Percentiles rank a stretch among this genome's conserved stretches.
phyloP scores from a whole-genome alignment of 1,140 invertebrate genomes.

The Drosophila dunni region DNA sequence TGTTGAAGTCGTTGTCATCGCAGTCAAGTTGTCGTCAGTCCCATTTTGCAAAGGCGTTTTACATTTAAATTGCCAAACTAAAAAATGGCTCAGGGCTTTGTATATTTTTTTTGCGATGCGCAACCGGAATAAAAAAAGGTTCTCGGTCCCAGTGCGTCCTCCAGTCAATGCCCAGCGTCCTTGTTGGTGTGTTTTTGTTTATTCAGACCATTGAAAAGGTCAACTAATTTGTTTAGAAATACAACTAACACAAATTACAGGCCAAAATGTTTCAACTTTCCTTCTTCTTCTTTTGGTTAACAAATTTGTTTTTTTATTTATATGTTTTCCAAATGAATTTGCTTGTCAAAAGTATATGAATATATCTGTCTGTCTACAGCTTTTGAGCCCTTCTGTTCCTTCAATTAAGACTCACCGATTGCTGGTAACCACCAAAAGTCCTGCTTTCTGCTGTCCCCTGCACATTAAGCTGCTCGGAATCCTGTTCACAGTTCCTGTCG shows the following conservation, averaged over 20 bases:
- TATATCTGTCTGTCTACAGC: no score
- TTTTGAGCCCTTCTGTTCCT: no score
- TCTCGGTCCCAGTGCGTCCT: slow-evolving; percentile 30
- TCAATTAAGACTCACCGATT: slow-evolving; percentile 25
- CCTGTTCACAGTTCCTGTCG: slow-evolving; percentile 20
- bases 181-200: slow-evolving; percentile 45
- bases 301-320: background rate
- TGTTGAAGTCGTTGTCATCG: slow-evolving; percentile 14
- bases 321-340: slow-evolving; percentile 24
- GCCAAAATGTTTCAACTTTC: slow-evolving; percentile 42
- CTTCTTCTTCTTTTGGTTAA: slow-evolving; percentile 6
- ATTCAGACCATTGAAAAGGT: slow-evolving; percentile 62
- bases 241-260: slow-evolving; percentile 38
- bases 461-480: slow-evolving; percentile 6
- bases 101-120: slow-evolving; percentile 56
- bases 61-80: slow-evolving; percentile 77
- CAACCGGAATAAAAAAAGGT: slow-evolving; percentile 56
- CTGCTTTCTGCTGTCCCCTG: background rate
- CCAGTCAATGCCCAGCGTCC: background rate
- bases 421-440: background rate
- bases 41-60: slow-evolving; percentile 40
- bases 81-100: slow-evolving; percentile 50
- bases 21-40: slow-evolving; percentile 39
- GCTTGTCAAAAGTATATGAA: no score
- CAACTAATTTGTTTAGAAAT: slow-evolving; percentile 64